A percentile compares a stretch with the other conserved stretches of the same genome.
Conservation (phyloP, 2,113 vertebrate genomes). For the Trochalopteron elliotii region DNA sequence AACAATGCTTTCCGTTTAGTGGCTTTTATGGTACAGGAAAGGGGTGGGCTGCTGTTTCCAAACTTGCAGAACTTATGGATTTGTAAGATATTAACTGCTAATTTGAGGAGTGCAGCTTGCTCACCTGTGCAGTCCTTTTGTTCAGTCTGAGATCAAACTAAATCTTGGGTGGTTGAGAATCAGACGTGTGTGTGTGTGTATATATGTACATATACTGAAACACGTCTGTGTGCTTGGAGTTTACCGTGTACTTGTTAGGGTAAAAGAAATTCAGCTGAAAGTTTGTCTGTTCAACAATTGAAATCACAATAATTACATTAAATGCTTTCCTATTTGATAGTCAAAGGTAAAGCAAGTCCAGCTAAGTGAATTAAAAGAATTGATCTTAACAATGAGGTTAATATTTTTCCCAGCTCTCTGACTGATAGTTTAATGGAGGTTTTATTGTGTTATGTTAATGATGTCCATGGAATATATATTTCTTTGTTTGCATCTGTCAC, state of each 20-base stretch:
- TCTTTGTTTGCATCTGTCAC: too few relatives aligned
- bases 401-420: too few relatives aligned
- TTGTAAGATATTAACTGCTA: neutral
- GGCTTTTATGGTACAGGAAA: neutral
- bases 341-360: too few relatives aligned
- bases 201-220: neutral
- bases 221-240: neutral
- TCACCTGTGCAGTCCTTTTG: neutral
- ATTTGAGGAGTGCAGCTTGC: neutral
- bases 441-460: too few relatives aligned
- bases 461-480: too few relatives aligned
- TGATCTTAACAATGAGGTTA: too few relatives aligned
- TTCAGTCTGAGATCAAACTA: neutral
- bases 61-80: neutral
- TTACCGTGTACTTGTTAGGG: neutral
- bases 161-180: neutral
- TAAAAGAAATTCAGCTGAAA: neutral
- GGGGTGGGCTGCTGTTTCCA: neutral
- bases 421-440: too few relatives aligned
- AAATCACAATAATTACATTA: neutral
- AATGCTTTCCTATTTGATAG: too few relatives aligned
- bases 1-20: neutral
- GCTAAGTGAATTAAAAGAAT: too few relatives aligned
- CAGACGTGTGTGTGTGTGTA: accelerated
- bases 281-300: neutral